Evolutionary conservation across 2,797 vertebrate species (phyloP).

Genomic region (Danio albolineatus): DNA sequence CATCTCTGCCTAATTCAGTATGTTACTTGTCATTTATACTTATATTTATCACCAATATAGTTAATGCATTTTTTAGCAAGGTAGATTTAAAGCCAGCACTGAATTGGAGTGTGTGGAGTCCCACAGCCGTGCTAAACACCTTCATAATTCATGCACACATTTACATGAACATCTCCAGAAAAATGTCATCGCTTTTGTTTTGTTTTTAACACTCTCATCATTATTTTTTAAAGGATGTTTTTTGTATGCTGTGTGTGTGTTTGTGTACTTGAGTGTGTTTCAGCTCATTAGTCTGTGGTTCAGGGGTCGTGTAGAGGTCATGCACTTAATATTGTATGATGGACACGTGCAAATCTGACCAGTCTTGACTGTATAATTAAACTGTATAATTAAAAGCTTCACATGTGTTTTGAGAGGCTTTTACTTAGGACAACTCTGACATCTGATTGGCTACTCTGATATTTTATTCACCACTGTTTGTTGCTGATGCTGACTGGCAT

Average conservation of each 20-base stretch:
- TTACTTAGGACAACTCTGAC: neutral
- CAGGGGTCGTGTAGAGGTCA: neutral
- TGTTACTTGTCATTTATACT: too few species aligned
- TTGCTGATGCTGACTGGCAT: too few species aligned
- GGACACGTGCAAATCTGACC: neutral
- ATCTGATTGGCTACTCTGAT: too few species aligned
- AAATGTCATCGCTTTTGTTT: neutral
- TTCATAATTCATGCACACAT: constrained; percentile 57
- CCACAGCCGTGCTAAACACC: constrained; percentile 16
- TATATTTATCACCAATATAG: neutral
- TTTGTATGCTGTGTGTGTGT: neutral
- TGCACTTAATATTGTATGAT: neutral
- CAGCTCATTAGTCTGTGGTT: neutral
- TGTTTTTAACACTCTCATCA: neutral
- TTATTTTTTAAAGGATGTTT: neutral
- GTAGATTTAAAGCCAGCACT: neutral
- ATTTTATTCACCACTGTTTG: too few species aligned
- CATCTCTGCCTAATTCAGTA: too few species aligned
- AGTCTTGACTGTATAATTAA: neutral
- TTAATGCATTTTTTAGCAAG: neutral
- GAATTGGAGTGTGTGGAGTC: neutral
- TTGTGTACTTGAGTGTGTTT: neutral
- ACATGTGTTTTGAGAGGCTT: neutral
- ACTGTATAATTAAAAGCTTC: too few species aligned
- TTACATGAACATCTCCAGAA: constrained; percentile 30